A percentile compares a stretch with the other conserved stretches of the same genome.
Evolutionary conservation across 2,797 vertebrate species (phyloP).

Genomic region (Siniperca scherzeri): DNA sequence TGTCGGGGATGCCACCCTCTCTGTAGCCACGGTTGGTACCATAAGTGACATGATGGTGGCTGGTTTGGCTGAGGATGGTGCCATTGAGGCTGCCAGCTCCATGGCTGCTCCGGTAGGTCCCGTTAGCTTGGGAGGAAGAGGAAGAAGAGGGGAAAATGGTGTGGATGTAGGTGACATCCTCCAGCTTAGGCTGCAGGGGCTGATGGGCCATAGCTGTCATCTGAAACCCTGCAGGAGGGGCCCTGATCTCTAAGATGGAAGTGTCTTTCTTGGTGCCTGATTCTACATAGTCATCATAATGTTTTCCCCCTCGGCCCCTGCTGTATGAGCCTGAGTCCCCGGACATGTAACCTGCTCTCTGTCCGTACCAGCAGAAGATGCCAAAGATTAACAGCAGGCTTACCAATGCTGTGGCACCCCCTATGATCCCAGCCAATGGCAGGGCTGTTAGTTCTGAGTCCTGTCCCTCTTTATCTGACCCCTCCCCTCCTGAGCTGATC

Average conservation of each 20-base stretch:
- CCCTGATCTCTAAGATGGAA: slow-evolving; percentile 94
- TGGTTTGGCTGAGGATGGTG: slow-evolving; percentile 92
- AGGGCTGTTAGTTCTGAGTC: slow-evolving; percentile 87
- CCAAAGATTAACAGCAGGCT: slow-evolving; percentile 93
- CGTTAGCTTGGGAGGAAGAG: slow-evolving; percentile 81
- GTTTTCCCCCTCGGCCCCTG: slow-evolving; percentile 88
- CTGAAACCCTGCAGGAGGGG: slow-evolving; percentile 90
- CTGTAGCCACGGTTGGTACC: slow-evolving; percentile 94
- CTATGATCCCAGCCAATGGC: slow-evolving; percentile 93
- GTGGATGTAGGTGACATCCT: slow-evolving; percentile 93
- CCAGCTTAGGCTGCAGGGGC: slow-evolving; percentile 88
- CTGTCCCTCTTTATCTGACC: slow-evolving; percentile 78
- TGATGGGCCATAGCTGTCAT: slow-evolving; percentile 93
- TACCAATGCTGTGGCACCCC: slow-evolving; percentile 91
- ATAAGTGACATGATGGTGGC: slow-evolving; percentile 90
- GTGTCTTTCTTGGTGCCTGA: slow-evolving; percentile 97
- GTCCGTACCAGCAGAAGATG: slow-evolving; percentile 94
- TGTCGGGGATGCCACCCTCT: slow-evolving; percentile 93
- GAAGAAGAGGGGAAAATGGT: slow-evolving; percentile 93
- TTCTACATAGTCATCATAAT: slow-evolving; percentile 94
- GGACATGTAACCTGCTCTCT: slow-evolving; percentile 90
- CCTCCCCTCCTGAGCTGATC: slow-evolving; percentile 71
- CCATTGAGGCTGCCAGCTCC: slow-evolving; percentile 85
- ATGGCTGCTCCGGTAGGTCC: slow-evolving; percentile 81
- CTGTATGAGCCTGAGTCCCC: slow-evolving; percentile 87